These are phyloP conservation scores for human (Homo sapiens) DNA, from an alignment of 2,113 vertebrate genomes.

Conservation along the genomic window DNA sequence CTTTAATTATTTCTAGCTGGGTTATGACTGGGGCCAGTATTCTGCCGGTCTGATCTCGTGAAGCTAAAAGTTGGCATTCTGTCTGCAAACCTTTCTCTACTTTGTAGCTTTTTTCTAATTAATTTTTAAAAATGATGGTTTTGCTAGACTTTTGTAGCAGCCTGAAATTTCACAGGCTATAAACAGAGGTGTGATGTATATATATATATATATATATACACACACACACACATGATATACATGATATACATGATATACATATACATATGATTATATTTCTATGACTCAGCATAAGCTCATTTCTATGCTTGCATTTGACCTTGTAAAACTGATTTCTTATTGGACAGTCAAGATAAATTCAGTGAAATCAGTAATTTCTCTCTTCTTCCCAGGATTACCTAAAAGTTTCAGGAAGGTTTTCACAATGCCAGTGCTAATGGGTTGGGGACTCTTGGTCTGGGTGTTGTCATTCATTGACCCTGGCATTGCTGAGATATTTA, in stretches of 20 bases:
- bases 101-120: not conserved
- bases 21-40: not conserved
- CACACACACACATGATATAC: too few relatives aligned
- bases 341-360: not conserved
- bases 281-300: not conserved
- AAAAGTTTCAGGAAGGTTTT: not conserved
- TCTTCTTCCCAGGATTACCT: not conserved
- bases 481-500: not conserved
- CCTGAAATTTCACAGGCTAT: not conserved
- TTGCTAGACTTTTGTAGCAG: not conserved
- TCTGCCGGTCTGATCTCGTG: not conserved
- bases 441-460: not conserved
- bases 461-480: not conserved
- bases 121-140: not conserved
- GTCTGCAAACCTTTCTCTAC: not conserved
- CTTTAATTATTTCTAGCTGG: not conserved
- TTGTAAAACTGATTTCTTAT: not conserved
- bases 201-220: rapidly evolving
- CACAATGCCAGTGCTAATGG: not conserved
- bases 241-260: not conserved
- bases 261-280: not conserved
- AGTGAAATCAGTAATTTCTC: not conserved
- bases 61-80: not conserved
- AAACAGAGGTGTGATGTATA: not conserved
- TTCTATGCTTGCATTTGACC: not conserved